phyloP scores from a whole-genome alignment of 2,888 invertebrate genomes.

The Orchesella flavescens region DNA sequence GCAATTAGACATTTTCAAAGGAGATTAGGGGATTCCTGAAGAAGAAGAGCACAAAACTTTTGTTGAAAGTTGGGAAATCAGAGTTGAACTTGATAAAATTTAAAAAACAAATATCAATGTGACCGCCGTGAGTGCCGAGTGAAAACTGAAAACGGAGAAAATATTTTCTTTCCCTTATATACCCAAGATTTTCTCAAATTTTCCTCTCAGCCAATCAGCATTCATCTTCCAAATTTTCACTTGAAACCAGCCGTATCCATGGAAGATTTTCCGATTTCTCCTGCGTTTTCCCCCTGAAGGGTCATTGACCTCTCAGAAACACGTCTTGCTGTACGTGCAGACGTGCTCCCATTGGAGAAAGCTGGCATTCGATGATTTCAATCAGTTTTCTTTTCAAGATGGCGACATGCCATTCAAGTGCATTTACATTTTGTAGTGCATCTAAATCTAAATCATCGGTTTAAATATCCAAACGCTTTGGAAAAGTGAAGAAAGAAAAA shows the following conservation, averaged over 20 bases:
- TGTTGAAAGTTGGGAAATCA: background rate
- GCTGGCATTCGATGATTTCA: too few relatives aligned
- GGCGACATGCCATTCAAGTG: too few relatives aligned
- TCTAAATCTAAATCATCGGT: too few relatives aligned
- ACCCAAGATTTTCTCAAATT: background rate
- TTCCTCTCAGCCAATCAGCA: constrained; percentile 13
- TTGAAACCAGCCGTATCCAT: background rate
- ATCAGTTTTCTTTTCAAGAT: too few relatives aligned
- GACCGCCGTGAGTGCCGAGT: constrained; percentile 9
- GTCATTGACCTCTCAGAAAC: background rate
- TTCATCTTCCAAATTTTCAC: background rate
- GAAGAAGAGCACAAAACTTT: background rate
- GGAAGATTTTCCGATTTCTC: background rate
- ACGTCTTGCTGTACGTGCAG: too few relatives aligned
- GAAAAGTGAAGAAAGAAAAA: too few relatives aligned
- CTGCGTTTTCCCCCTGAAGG: background rate
- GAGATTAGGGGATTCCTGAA: background rate
- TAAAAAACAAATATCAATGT: background rate
- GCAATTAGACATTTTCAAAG: constrained; percentile 65
- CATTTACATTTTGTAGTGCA: too few relatives aligned
- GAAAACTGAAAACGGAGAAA: constrained; percentile 13
- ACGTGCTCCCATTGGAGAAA: too few relatives aligned
- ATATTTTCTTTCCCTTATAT: background rate
- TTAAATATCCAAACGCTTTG: too few relatives aligned
- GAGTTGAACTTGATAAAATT: constrained; percentile 12